Evolutionary conservation across 2,888 invertebrate species (phyloP).

Genomic region (Argyresthia goedartella): DNA sequence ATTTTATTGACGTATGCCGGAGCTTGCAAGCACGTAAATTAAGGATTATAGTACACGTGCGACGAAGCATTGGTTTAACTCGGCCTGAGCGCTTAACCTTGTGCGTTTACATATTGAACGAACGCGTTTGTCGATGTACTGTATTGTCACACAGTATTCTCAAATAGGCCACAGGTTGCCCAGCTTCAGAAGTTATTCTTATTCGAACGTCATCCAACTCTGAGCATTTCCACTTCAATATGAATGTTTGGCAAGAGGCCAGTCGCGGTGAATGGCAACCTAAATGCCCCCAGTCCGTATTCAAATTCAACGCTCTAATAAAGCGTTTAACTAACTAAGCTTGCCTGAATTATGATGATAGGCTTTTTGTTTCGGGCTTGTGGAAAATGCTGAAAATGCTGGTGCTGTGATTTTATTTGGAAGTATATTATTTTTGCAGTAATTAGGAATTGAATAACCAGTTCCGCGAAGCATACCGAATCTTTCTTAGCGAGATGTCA

Average conservation of each 20-base stretch:
- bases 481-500: too few relatives aligned
- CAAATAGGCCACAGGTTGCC: background rate
- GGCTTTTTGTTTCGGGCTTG: background rate
- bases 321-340: conserved; percentile 2
- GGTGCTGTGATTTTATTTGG: background rate
- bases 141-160: too few relatives aligned
- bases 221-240: conserved; percentile 26
- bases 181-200: background rate
- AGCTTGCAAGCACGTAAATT: too few relatives aligned
- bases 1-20: too few relatives aligned
- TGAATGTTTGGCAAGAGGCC: conserved; percentile 29
- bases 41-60: too few relatives aligned
- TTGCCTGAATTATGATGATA: background rate
- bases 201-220: background rate
- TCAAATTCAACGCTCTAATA: conserved; percentile 2
- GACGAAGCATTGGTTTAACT: too few relatives aligned
- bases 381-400: background rate
- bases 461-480: too few relatives aligned
- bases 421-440: too few relatives aligned
- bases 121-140: too few relatives aligned
- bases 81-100: too few relatives aligned
- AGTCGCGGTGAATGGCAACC: background rate
- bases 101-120: too few relatives aligned
- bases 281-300: conserved; percentile 2
- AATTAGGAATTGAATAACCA: too few relatives aligned